Evolutionary conservation across 2,113 vertebrate genomes (phyloP).

Genomic region (Macheiramphus alcinus): DNA sequence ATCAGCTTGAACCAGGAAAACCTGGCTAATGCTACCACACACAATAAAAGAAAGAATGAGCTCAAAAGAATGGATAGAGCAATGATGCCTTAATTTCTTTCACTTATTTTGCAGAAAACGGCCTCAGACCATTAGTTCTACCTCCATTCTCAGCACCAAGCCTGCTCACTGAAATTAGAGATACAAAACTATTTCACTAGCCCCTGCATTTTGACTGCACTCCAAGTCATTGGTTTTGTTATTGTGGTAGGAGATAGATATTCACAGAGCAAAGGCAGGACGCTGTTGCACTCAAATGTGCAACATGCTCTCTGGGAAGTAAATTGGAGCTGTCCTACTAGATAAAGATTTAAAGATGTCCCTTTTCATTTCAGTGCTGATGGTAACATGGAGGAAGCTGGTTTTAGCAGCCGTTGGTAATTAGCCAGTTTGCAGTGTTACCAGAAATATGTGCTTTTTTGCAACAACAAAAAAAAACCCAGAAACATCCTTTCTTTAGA

Average conservation of each 20-base stretch:
- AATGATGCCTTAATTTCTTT: neutral
- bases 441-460: neutral
- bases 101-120: neutral
- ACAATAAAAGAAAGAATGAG: neutral
- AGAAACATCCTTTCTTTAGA: constrained; percentile 25
- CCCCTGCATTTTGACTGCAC: neutral
- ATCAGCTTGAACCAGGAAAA: neutral
- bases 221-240: neutral
- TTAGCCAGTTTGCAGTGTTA: neutral
- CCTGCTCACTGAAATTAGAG: neutral
- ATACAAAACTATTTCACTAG: neutral
- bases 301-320: neutral
- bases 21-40: neutral
- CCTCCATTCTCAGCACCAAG: neutral
- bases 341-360: neutral
- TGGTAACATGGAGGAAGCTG: neutral
- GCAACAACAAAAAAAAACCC: neutral
- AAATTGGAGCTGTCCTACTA: neutral
- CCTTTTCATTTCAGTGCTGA: neutral
- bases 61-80: neutral
- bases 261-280: neutral
- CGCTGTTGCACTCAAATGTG: neutral
- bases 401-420: constrained; percentile 18
- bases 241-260: neutral
- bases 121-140: neutral